Conservation (phyloP, 2,113 vertebrate genomes). For the Pyxicephalus adspersus region DNA sequence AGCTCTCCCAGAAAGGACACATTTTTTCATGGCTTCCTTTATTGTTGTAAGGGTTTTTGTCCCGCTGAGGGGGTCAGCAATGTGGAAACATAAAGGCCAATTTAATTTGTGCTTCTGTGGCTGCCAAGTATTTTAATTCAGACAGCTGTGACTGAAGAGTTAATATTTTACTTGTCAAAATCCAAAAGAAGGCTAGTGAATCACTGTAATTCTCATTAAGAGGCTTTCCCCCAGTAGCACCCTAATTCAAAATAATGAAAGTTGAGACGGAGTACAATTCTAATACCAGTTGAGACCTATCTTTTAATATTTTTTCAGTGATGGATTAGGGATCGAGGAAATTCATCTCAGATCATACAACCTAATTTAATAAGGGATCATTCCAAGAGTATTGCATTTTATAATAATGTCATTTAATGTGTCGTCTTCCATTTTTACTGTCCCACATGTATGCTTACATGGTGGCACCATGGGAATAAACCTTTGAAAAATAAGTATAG, state of each 20-base stretch:
- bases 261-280: conserved; percentile 98
- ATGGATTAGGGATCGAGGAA: conserved; percentile 99
- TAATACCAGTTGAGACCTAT: conserved; percentile 99
- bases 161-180: conserved; percentile 99
- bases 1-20: conserved; percentile 75
- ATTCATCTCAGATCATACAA: conserved; percentile 99
- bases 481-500: conserved; percentile 87
- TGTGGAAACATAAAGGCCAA: conserved; percentile 99
- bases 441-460: conserved; percentile 99
- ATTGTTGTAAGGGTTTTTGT: conserved; percentile 79
- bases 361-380: conserved; percentile 99
- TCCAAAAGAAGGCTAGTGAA: conserved; percentile 97
- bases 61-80: conserved; percentile 98
- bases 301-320: conserved; percentile 99
- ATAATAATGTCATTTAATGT: conserved; percentile 99
- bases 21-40: conserved; percentile 73
- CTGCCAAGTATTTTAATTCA: conserved; percentile 99
- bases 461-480: conserved; percentile 94
- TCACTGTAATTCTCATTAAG: conserved; percentile 99
- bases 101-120: conserved; percentile 99
- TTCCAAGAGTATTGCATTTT: conserved; percentile 99
- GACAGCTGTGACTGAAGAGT: conserved; percentile 99
- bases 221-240: conserved; percentile 99
- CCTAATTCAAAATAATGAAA: conserved; percentile 99
- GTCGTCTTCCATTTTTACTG: conserved; percentile 99